Conservation (phyloP, 2,888 invertebrate genomes). For the Gasteruption jaculator region DNA sequence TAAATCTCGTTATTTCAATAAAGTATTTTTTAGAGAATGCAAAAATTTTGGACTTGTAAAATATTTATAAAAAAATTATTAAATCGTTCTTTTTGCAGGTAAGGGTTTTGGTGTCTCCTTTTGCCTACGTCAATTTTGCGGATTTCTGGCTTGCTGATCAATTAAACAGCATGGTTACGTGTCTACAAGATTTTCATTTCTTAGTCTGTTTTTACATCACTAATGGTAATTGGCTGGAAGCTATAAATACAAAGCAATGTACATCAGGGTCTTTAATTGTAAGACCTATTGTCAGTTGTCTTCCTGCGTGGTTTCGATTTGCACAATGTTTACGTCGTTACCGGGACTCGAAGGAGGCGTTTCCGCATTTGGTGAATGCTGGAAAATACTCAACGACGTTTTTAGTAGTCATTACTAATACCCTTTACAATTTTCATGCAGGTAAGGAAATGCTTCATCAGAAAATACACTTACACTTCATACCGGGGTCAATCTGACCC, state of each 20-base stretch:
- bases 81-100: constrained; percentile 56
- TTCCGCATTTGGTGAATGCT: constrained; percentile 96
- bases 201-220: constrained; percentile 87
- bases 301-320: constrained; percentile 98
- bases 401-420: constrained; percentile 84
- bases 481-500: neutral
- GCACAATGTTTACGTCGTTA: constrained; percentile 95
- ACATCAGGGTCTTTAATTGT: constrained; percentile 70
- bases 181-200: constrained; percentile 91
- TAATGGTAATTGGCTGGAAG: constrained; percentile 69
- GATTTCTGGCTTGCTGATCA: constrained; percentile 99
- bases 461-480: neutral
- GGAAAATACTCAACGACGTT: constrained; percentile 98
- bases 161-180: constrained; percentile 85
- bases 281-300: constrained; percentile 80
- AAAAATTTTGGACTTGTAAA: constrained; percentile 9
- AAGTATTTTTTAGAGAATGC: no score
- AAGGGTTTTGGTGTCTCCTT: constrained; percentile 83
- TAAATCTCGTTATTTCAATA: constrained; percentile 17
- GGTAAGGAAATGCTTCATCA: no score
- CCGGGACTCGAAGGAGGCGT: constrained; percentile 86
- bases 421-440: constrained; percentile 64
- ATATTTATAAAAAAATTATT: constrained; percentile 8
- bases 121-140: constrained; percentile 90
- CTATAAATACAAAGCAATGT: constrained; percentile 63